Evolutionary conservation across 2,113 vertebrate genomes (phyloP), one percentile per base, ranked within the genome.

Genomic region (Podarcis raffonei): DNA sequence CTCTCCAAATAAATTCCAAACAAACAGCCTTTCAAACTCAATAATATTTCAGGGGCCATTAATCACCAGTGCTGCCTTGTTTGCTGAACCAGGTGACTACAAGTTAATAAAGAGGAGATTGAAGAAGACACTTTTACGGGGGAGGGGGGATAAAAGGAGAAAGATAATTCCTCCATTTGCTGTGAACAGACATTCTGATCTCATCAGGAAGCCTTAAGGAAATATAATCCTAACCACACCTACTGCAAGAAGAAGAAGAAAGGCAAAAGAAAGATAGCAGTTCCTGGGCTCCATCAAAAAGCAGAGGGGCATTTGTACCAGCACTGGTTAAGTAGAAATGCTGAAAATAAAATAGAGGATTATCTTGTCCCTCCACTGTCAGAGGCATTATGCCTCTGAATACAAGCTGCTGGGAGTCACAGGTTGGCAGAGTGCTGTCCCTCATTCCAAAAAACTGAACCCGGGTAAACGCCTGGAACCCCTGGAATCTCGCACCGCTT

Each of bases 31-130:
- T 96, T 94, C 93, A 86, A 87, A 92, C 80, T 85, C 2, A 7
- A 69, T 94, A 94, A 92, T 93, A 87, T 96, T 95, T 95, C 94
- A 37, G 6, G 90, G 84, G n/a, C 90, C 91, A 96, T 96, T 96
- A 96, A 97, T 96, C 95, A 97, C 89, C 2, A 66, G 4, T 37
- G 32, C 79, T 84, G 89, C 91, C 89, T 96, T 91, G 1, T 85
- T 88, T 85, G 88, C 90, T 80, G 2, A 78, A 84, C 92, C 87
- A 92, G 88, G 90, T 91, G 89, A 81, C 86, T 84, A 83, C 79
- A 80, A 93, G 92, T 95, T 97, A 95, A 96, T 95, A 95, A 94
- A 96, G 91, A 92, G 22, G 62, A 72, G 83, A 48, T 72, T 88
- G 65, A 74, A 75, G 87, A 90, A 88, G 89, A 90, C 85, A 88